Evolutionary conservation across 2,797 vertebrate genomes (phyloP), one percentile per base, ranked within the genome.

Genomic region (Channa striata): DNA sequence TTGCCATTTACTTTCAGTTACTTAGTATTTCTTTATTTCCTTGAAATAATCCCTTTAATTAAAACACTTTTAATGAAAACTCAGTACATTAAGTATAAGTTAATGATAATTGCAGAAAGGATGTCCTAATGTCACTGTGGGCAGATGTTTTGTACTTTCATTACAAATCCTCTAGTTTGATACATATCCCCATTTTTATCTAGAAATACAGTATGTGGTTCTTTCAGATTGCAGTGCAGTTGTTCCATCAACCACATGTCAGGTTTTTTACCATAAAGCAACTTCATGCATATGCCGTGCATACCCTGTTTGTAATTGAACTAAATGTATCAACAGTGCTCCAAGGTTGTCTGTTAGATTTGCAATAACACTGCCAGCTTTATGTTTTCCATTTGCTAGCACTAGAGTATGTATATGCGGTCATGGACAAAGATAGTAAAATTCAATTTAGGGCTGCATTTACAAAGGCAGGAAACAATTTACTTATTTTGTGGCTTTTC

Each of bases 31-130:
- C 51, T 4, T 66, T 13, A 13, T 56, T 37, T 23, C 1, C 11
- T n/a, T 11, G 5, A 34, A 37, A 53, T 39, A 16, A n/a, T 8
- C 48, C 4, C 37, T 53, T 42, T 44, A 66, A 58, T 69, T 52
- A 13, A 37, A 11, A 11, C 39, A 42, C 13, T 25, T 57, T 83
- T 34, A 8, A n/a, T 39, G 4, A 30, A 23, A 43, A 25, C 12
- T 43, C 4, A 49, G 6, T 1, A 8, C 25, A 61, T 58, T 4
- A 30, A 14, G 44, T 52, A 5, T 12, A 56, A 21, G n/a, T 23
- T 20, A 25, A 16, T 66, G 48, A 58, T 67, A 47, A 23, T 39
- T 44, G 19, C 25, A 23, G 19, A n/a, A 59, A 30, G n/a, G 5
- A 14, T 21, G 16, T 17, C 17, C 14, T 13, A 42, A 53, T 37